Conservation (phyloP, 2,797 vertebrate species). For the Cetoscarus ocellatus region DNA sequence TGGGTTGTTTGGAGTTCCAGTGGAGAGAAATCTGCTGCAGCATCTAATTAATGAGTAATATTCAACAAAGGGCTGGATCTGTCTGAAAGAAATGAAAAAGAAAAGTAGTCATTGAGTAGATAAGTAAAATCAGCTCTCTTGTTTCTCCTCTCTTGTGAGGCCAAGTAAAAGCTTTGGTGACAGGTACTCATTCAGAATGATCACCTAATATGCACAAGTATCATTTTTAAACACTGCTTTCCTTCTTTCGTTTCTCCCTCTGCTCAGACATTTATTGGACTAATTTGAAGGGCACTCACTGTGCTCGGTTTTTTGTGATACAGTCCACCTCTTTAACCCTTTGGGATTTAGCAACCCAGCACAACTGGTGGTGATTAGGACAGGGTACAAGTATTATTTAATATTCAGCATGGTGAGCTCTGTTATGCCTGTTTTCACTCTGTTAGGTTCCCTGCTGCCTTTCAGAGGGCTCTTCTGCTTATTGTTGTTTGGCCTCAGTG, state of each 20-base stretch:
- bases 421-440: not conserved
- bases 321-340: not conserved
- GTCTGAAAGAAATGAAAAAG: no score
- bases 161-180: no score
- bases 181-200: not conserved
- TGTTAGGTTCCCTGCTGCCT: not conserved
- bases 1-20: no score
- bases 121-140: no score
- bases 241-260: no score
- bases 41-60: no score
- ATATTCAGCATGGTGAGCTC: not conserved
- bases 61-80: no score
- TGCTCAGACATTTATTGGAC: not conserved
- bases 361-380: not conserved
- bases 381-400: not conserved
- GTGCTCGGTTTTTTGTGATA: not conserved
- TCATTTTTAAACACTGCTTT: not conserved
- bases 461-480: not conserved
- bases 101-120: no score
- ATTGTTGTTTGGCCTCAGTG: not conserved
- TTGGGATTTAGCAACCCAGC: not conserved
- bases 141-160: no score
- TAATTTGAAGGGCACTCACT: not conserved
- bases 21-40: no score
- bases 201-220: not conserved